Conservation (phyloP, 1,140 invertebrate species). For the Aphaenogaster floridana region DNA sequence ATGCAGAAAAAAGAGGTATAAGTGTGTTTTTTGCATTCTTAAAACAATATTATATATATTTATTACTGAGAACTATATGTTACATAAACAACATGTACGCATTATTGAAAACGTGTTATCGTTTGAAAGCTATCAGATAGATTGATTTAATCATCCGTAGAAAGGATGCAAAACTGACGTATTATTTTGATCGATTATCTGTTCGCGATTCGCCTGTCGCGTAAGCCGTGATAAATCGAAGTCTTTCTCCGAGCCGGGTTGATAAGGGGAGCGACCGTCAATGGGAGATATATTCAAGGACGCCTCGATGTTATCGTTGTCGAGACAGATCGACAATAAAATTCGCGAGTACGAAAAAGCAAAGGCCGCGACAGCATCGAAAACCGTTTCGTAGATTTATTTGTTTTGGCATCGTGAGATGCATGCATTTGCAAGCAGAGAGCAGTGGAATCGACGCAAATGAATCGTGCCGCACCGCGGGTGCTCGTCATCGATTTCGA, state of each 20-base stretch:
- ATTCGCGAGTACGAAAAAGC: conserved; percentile 26
- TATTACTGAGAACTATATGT: neutral
- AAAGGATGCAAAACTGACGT: conserved; percentile 18
- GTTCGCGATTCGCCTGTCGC: neutral
- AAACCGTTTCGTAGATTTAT: conserved; percentile 67
- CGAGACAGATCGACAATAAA: neutral
- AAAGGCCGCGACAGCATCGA: neutral
- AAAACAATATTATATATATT: neutral
- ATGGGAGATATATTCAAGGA: conserved; percentile 22
- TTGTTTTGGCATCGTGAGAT: conserved; percentile 52
- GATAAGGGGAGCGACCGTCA: conserved; percentile 31
- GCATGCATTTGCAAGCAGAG: conserved; percentile 2
- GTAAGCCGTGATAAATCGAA: conserved; percentile 46
- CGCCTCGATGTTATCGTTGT: neutral
- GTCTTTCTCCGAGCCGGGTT: neutral
- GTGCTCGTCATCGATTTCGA: conserved; percentile 8
- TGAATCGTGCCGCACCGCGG: neutral
- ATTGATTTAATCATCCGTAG: conserved; percentile 27
- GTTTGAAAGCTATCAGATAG: neutral
- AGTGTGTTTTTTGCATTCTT: neutral
- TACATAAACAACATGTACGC: neutral
- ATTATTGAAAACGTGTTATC: neutral
- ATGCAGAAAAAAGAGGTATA: neutral
- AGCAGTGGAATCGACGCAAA: neutral
- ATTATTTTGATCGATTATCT: conserved; percentile 55